Evolutionary conservation across 2,797 vertebrate genomes (phyloP).

Genomic region (Typhlichthys eigenmanni): DNA sequence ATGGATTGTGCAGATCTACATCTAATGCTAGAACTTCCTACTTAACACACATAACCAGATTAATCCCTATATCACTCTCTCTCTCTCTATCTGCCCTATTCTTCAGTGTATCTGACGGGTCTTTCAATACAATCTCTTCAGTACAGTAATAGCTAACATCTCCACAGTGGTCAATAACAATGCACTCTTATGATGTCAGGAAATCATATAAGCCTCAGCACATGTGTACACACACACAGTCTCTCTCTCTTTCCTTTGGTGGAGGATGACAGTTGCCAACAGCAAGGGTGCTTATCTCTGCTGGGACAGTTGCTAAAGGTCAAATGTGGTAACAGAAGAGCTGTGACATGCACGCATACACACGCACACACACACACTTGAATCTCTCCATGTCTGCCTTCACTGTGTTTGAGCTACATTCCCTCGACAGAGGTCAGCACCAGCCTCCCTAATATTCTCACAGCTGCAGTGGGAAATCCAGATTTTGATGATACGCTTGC

Average conservation of each 20-base stretch:
- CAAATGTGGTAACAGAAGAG: conserved; percentile 42
- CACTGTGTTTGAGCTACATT: neutral
- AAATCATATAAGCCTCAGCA: neutral
- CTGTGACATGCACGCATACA: conserved; percentile 14
- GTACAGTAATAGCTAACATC: conserved; percentile 18
- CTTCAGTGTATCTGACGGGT: conserved; percentile 25
- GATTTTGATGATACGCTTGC: conserved; percentile 7
- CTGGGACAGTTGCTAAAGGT: conserved; percentile 43
- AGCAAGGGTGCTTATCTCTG: conserved; percentile 38
- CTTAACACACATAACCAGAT: too few species aligned
- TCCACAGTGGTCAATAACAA: conserved; percentile 53
- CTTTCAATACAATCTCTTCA: too few species aligned
- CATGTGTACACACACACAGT: neutral
- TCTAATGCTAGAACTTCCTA: too few species aligned
- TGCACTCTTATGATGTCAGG: conserved; percentile 44
- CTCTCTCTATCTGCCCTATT: neutral
- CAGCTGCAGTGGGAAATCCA: conserved; percentile 5
- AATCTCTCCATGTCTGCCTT: neutral
- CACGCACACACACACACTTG: conserved; percentile 9
- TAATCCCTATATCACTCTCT: conserved; percentile 16
- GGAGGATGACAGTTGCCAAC: conserved; percentile 54
- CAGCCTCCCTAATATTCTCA: neutral
- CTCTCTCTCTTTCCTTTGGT: conserved; percentile 38
- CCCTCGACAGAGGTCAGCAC: neutral
- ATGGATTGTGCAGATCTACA: too few species aligned